These are phyloP conservation scores for Sialis fuliginosa DNA, from an alignment of 2,888 invertebrate species.

Conservation along the genomic window DNA sequence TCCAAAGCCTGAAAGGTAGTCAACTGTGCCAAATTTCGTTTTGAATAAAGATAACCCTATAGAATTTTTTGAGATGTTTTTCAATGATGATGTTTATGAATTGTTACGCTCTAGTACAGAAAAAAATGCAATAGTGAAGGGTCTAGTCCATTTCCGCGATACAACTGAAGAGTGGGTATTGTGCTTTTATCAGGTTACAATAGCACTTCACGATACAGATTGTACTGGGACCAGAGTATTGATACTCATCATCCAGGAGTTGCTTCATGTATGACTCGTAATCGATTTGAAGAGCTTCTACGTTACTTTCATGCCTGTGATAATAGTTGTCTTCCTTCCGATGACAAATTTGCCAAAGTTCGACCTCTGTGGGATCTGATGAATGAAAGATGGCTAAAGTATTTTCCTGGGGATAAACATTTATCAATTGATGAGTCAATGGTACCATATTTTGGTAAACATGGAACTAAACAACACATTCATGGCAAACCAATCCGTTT, in stretches of 20 bases:
- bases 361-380: background rate
- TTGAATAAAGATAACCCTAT: too few relatives aligned
- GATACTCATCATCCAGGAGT: background rate
- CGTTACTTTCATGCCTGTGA: background rate
- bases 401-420: background rate
- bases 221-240: background rate
- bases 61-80: too few relatives aligned
- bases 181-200: background rate
- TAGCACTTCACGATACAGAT: background rate
- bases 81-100: too few relatives aligned
- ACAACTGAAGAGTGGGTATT: too few relatives aligned
- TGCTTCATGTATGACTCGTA: background rate
- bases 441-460: too few relatives aligned
- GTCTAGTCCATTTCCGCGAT: too few relatives aligned
- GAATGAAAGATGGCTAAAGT: background rate
- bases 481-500: too few relatives aligned
- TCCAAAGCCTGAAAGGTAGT: too few relatives aligned
- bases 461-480: too few relatives aligned
- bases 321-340: background rate
- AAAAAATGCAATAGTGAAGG: too few relatives aligned
- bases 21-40: too few relatives aligned
- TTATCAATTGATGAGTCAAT: background rate
- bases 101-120: too few relatives aligned
- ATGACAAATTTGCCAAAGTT: background rate
- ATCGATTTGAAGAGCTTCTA: background rate